Percentiles rank a stretch among this genome's conserved stretches.
phyloP scores from a whole-genome alignment of 2,888 invertebrate species.

The Zele albiditarsus region DNA sequence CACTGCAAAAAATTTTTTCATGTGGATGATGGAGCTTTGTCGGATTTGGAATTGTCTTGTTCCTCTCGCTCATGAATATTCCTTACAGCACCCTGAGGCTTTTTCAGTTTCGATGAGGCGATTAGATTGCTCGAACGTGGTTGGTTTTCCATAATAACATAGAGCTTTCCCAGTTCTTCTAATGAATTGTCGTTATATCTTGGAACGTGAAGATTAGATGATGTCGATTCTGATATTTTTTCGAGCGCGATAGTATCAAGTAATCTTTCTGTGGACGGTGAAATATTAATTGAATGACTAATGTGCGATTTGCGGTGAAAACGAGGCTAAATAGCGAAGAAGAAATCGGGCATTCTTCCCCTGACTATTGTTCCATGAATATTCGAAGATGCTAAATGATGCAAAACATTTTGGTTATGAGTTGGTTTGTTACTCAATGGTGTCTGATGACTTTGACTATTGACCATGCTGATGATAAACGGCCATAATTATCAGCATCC shows the following conservation, averaged over 20 bases:
- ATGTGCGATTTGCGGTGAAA: too few species aligned
- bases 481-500: neutral
- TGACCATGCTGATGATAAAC: neutral
- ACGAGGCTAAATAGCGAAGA: too few species aligned
- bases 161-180: constrained; percentile 36
- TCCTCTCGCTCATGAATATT: too few species aligned
- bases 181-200: neutral
- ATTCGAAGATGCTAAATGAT: neutral
- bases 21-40: too few species aligned
- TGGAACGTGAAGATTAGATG: neutral
- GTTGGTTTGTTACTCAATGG: neutral
- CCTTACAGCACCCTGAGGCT: too few species aligned
- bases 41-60: too few species aligned
- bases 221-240: neutral
- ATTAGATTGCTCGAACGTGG: constrained; percentile 38
- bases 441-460: neutral
- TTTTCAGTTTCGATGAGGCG: too few species aligned
- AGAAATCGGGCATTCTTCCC: too few species aligned
- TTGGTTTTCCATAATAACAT: constrained; percentile 41
- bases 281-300: too few species aligned
- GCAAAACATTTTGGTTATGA: neutral
- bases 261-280: too few species aligned
- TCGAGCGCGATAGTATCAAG: neutral
- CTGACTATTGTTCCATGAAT: too few species aligned
- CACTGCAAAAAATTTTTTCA: too few species aligned